Conservation (phyloP, 2,888 invertebrate species). For the Oasisia sp. region DNA sequence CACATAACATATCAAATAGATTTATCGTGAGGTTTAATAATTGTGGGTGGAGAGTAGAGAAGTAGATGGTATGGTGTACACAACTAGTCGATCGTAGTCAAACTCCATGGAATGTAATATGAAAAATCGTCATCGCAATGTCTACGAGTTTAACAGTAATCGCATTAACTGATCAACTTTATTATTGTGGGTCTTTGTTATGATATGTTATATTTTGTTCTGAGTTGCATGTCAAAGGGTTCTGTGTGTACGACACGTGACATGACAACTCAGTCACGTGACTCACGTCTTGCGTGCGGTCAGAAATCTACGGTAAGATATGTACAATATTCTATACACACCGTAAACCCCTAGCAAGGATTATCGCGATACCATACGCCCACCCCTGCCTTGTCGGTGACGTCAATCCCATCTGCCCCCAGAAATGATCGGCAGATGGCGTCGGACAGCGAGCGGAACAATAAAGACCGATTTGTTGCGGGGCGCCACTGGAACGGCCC, state of each 20-base stretch:
- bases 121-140: not conserved
- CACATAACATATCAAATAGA: not conserved
- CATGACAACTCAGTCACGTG: not conserved
- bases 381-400: not conserved
- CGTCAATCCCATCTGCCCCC: not conserved
- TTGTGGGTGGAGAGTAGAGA: too few species aligned
- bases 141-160: not conserved
- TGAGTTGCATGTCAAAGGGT: not conserved
- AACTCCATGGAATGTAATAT: not conserved
- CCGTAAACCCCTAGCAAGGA: not conserved
- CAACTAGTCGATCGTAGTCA: not conserved
- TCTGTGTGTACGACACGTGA: not conserved
- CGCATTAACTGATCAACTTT: too few species aligned
- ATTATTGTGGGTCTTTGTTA: not conserved
- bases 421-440: constrained; percentile 13
- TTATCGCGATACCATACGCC: not conserved
- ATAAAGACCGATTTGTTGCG: not conserved
- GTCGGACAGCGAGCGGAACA: not conserved
- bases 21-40: not conserved
- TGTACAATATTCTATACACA: not conserved
- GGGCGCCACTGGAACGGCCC: not conserved
- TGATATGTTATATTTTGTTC: not conserved
- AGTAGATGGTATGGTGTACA: not conserved
- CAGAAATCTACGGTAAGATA: not conserved
- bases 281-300: too few species aligned